Base-by-base conservation (phyloP, 2,888 invertebrate genomes). In the Leucophenga montana region DNA sequence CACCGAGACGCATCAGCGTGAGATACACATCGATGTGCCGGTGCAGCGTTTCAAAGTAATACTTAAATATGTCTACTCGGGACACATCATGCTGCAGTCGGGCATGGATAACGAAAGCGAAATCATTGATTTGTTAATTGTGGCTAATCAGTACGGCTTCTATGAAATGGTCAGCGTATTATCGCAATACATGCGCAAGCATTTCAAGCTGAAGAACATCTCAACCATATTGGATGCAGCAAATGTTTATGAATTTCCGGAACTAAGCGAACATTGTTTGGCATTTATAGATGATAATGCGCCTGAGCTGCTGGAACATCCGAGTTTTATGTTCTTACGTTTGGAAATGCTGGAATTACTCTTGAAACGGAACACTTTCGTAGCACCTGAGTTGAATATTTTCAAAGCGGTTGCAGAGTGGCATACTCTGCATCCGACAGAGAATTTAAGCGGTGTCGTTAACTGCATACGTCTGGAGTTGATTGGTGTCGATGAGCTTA, bases 151-250 rank as follows among this genome's bases (percentile, higher is more conserved):
- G 8, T 57, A 57, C 14, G 31, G 31, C 6, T 57, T 57, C 22
- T 14, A 27, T n/a, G 57, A 57, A 13, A 18, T 57, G 22, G 57
- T 57, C 9, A 22, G 11, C 27, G 57, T 27, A 8, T 20, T 57
- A 11, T 57, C 57, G 5, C 27, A 27, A 13, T 22, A 57, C 18
- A 27, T 57, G 14, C 27, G 14, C 6, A 57, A 57, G n/a, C 57
- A 57, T 14, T 27, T 57, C n/a, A 57, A 8, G 3, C 13, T 57
- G 57, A 57, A 57, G 57, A 57, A 57, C 18, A 27, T 57, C n/a
- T 11, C 57, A n/a, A 57, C 31, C 8, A 57, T 57, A 11, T 31
- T 57, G 31, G 57, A 57, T 57, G 57, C 57, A 27, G 57, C 57
- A 4, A 22, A 27, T n/a, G 22, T 57, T 27, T 57, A 57, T 14